Base-by-base conservation (phyloP, 2,888 invertebrate species). In the Cheiracanthium punctorium region DNA sequence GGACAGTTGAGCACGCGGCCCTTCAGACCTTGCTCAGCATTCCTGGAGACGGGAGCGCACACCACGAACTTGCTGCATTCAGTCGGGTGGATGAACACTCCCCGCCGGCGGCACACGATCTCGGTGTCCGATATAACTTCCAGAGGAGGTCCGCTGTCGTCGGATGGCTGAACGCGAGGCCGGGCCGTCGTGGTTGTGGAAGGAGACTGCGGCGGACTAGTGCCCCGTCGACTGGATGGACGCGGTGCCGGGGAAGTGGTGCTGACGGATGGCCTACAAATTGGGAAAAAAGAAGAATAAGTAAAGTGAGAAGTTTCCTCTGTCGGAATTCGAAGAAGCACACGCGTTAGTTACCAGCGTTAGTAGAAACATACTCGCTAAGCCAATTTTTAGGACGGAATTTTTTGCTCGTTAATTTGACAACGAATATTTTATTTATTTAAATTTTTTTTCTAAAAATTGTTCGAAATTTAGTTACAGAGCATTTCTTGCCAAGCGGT, bases 31-130 rank as follows among this genome's bases (percentile, higher is more conserved):
- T 88, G 74, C n/a, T 79, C 84, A 10, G 75, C 81, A 24, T 32
- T 69, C 4, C 89, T 65, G 10, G 88, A 88, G 32, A 87, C 79
- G 10, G 90, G 90, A 10, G 97, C 96, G 92, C 97, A 97, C 28
- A 96, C 96, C 90, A 97, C 96, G 91, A 97, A 97, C 92, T 96
- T 96, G 92, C 95, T 95, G 92, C 97, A 97, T 0, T 96, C 96
- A 20, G 94, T 93, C 1, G 97, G 97, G 93, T 97, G 97, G 0
- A 97, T 96, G 92, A 97, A 97, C 91, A 96, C 97, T 52, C 97
- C 97, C 90, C 96, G 95, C 91, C 97, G 97, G 82, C 96, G 92
- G 91, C 97, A 97, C 89, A 96, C 95, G 89, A 97, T 95, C 77
- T 94, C 94, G 37, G 96, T 96, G 91, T 94, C 93, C n/a, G 93